A percentile compares a stretch with the other conserved stretches of the same genome.
phyloP scores from a whole-genome alignment of 2,113 vertebrate genomes.

The Merops nubicus region DNA sequence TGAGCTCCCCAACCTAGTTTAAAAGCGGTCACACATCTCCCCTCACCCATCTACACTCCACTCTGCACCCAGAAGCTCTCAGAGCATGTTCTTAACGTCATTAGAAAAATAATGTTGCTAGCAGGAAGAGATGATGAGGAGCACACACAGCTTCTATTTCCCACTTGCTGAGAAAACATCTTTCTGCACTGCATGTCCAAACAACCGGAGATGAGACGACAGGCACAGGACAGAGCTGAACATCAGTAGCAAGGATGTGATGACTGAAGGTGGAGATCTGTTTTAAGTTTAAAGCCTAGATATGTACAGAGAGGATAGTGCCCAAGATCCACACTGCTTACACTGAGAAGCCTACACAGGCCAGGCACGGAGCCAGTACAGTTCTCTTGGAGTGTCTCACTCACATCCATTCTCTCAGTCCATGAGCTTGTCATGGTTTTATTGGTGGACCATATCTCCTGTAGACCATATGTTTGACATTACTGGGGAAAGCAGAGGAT shows the following conservation, averaged over 20 bases:
- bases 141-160: neutral
- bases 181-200: neutral
- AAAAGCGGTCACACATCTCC: neutral
- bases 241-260: neutral
- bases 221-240: neutral
- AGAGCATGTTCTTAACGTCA: neutral
- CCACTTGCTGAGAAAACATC: neutral
- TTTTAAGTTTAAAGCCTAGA: neutral
- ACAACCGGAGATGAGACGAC: neutral
- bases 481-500: conserved; percentile 8
- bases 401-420: neutral
- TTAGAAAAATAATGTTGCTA: neutral
- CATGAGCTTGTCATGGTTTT: neutral
- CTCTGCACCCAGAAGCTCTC: neutral
- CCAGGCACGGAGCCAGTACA: neutral
- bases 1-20: neutral
- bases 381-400: neutral
- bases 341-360: neutral
- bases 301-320: neutral
- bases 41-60: neutral
- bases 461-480: neutral
- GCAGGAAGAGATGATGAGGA: neutral
- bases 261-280: neutral
- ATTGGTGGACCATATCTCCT: neutral
- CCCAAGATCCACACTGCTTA: neutral